These are phyloP conservation scores for Sthenelais limicola DNA, from an alignment of 2,888 invertebrate species.

Conservation along the genomic window DNA sequence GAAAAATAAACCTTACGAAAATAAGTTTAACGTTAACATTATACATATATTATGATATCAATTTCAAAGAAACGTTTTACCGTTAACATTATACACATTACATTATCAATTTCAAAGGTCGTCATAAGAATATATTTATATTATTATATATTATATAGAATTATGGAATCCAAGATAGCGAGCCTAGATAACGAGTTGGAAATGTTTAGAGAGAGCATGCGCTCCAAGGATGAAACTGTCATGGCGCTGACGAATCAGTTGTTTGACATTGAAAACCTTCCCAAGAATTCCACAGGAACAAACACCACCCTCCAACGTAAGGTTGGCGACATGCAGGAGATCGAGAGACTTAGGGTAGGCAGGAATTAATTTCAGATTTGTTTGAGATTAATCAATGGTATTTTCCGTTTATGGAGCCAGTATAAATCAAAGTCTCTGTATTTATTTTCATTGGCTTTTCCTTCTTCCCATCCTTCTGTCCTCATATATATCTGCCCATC, in stretches of 20 bases:
- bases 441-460: no score
- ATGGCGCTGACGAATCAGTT: conserved; percentile 70
- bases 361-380: neutral
- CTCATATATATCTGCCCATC: no score
- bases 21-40: no score
- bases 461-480: no score
- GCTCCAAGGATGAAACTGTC: conserved; percentile 71
- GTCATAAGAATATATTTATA: neutral
- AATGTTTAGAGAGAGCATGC: conserved; percentile 69
- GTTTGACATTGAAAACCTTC: conserved; percentile 60
- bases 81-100: no score
- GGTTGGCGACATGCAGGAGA: conserved; percentile 34
- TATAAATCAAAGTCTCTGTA: no score
- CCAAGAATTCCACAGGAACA: neutral
- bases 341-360: conserved; percentile 53
- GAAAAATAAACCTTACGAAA: no score
- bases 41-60: no score
- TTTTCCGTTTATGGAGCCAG: no score
- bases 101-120: no score
- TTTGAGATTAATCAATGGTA: neutral
- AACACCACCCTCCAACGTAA: conserved; percentile 27
- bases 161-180: conserved; percentile 60
- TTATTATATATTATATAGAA: neutral
- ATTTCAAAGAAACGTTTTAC: no score
- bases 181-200: conserved; percentile 60